A percentile compares a stretch with the other conserved stretches of the same genome.
phyloP scores from a whole-genome alignment of 2,113 vertebrate species.

The Boleophthalmus pectinirostris region DNA sequence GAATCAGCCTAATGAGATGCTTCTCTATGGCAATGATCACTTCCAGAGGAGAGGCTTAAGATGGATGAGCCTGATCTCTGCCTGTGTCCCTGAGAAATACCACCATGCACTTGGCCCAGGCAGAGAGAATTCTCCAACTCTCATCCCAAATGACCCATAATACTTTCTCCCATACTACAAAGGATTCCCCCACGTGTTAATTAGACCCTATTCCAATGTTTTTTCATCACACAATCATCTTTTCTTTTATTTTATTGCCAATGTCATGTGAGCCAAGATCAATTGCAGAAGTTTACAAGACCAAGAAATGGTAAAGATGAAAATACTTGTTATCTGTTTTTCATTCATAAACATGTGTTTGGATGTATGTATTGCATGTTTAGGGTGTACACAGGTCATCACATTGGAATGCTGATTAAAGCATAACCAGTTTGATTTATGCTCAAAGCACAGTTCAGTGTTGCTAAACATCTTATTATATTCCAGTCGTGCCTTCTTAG shows the following conservation, averaged over 20 bases:
- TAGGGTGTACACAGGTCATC: slow-evolving; percentile 30
- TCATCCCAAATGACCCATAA: slow-evolving; percentile 49
- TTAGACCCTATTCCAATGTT: slow-evolving; percentile 23
- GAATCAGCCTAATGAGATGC: slow-evolving; percentile 68
- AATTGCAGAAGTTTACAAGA: neutral
- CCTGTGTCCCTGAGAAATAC: slow-evolving; percentile 45
- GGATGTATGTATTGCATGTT: slow-evolving; percentile 6
- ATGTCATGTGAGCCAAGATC: slow-evolving; percentile 17
- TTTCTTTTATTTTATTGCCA: slow-evolving; percentile 30
- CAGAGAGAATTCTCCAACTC: slow-evolving; percentile 42
- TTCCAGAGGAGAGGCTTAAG: slow-evolving; percentile 61
- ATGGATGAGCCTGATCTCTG: slow-evolving; percentile 67
- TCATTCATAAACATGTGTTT: neutral
- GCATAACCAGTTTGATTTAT: slow-evolving; percentile 50
- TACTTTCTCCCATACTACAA: slow-evolving; percentile 26
- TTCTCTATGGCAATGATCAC: slow-evolving; percentile 64
- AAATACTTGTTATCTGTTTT: neutral
- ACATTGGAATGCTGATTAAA: slow-evolving; percentile 52
- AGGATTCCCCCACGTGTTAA: slow-evolving; percentile 33
- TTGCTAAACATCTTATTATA: slow-evolving; percentile 37
- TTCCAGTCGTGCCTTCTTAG: slow-evolving; percentile 44
- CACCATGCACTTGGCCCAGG: slow-evolving; percentile 17
- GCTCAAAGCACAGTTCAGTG: slow-evolving; percentile 31
- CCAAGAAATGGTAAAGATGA: neutral
- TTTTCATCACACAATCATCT: slow-evolving; percentile 26